These are phyloP conservation scores for Amorpha juglandis DNA, from an alignment of 2,888 invertebrate genomes.

Conservation along the genomic window DNA sequence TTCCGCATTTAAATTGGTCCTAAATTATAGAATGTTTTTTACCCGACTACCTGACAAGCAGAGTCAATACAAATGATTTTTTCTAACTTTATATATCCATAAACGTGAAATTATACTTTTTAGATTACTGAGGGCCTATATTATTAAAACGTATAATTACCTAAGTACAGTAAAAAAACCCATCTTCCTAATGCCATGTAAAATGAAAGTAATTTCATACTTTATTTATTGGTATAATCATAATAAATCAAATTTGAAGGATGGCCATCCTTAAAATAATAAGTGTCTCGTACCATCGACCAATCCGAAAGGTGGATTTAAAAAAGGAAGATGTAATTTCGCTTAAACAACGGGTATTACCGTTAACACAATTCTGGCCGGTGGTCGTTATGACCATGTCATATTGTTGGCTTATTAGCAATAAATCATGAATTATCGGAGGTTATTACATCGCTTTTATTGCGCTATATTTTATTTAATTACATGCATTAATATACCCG, in stretches of 20 bases:
- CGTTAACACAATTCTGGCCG: conserved; percentile 43
- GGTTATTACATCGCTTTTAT: conserved; percentile 30
- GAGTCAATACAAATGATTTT: too few relatives aligned
- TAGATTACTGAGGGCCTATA: too few relatives aligned
- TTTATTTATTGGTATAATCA: too few relatives aligned
- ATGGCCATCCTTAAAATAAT: conserved; percentile 28
- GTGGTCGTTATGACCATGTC: conserved; percentile 37
- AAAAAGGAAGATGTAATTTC: conserved; percentile 57
- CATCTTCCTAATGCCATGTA: too few relatives aligned
- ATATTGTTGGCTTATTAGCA: conserved; percentile 34
- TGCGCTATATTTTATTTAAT: conserved; percentile 19
- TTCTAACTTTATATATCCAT: too few relatives aligned
- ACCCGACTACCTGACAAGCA: too few relatives aligned
- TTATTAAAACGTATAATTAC: too few relatives aligned
- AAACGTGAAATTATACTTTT: too few relatives aligned
- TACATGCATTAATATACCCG: not conserved
- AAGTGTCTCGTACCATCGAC: conserved; percentile 29
- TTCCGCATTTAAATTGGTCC: too few relatives aligned
- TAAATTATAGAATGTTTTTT: too few relatives aligned
- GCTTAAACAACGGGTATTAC: conserved; percentile 50
- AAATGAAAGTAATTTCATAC: too few relatives aligned
- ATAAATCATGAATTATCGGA: conserved; percentile 33
- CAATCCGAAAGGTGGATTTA: conserved; percentile 51
- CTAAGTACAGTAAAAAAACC: too few relatives aligned
- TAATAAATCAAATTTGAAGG: conserved; percentile 29